Evolutionary conservation across 1,140 invertebrate genomes (phyloP), one percentile per base, ranked within the genome.

Genomic region (Forficula auricularia): DNA sequence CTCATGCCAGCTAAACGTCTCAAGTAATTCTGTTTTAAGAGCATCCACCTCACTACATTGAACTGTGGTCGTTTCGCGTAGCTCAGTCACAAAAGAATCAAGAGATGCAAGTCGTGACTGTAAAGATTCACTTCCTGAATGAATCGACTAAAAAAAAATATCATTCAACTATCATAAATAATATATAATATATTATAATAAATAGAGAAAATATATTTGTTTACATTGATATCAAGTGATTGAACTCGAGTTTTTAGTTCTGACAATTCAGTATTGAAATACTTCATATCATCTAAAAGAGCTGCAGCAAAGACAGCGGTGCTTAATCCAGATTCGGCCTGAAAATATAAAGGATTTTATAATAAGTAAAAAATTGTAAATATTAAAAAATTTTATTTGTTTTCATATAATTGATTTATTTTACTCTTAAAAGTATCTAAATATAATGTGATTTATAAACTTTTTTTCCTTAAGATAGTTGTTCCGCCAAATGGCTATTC

Each of bases 211-310:
- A 37, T 9, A 16, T 10, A 14, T 2, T 14, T 19, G 3, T 49
- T 40, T 52, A 74, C 64, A 55, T 64, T 59, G 3, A 60, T 55
- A 14, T 72, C 58, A 10, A 70, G 49, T 19, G 58, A 54, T 20
- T 52, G 57, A 0, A 64, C 65, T 39, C 63, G 60, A 2, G 61
- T 54, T 40, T 70, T 58, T 43, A 79, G 65, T 32, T 68, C 64
- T 45, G 66, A 62, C 2, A 80, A 50, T 52, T 81, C 75, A 44
- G 61, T 57, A 48, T 73, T 67, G 52, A 81, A 77, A 33, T 70
- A 63, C 18, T 65, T 59, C 2, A 77, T 71, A 65, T 80, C n/a
- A n/a, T n/a, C 67, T 52, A 69, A 42, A n/a, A 59, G n/a, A n/a
- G n/a, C n/a, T n/a, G n/a, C n/a, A n/a, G n/a, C n/a, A n/a, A n/a